Base-by-base conservation (phyloP, 1,140 invertebrate species). In the Ptiloglossa arizonensis region DNA sequence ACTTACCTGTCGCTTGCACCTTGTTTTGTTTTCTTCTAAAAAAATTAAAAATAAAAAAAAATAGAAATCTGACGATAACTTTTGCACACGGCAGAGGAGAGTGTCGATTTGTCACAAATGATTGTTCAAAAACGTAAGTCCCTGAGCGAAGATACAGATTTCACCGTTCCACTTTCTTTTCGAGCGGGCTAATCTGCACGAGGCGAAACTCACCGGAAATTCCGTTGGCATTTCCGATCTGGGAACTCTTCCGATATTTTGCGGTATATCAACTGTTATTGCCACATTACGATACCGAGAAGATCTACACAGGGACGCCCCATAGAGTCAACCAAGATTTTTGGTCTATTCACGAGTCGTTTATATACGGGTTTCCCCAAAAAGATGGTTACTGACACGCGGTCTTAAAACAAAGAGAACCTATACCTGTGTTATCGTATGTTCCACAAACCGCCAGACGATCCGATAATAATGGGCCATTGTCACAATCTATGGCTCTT, bases 161-260 rank as follows among this genome's bases (percentile, higher is more conserved):
- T 70, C 67, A 71, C 75, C 11, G 78, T 62, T 62, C 70, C 67
- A 84, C 82, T 84, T 84, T 84, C 82, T 83, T 80, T 73, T 56
- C n/a, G 17, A 38, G 46, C 41, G 17, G 54, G 11, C 15, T 38
- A 35, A 63, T 69, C 19, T 4, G 4, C 41, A 8, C 44, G 63
- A 46, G 19, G 8, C 35, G 41, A 76, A 41, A 80, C 63, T 84
- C 72, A 77, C 52, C 35, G 83, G 82, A 77, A 85, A 83, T 83
- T 72, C 83, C 83, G 44, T 13, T 15, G 68, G 57, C 35, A 83
- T 80, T 84, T 83, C 71, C 75, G 38, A 79, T 57, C 29, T 66
- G 24, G 57, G 66, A 57, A 15, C 46, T 56, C 27, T 52, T 35
- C n/a, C 35, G 19, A 79, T 74, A 50, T 54, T 71, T 41, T 52